phyloP scores from a whole-genome alignment of 2,797 vertebrate genomes.

The Cirrhinus molitorella region DNA sequence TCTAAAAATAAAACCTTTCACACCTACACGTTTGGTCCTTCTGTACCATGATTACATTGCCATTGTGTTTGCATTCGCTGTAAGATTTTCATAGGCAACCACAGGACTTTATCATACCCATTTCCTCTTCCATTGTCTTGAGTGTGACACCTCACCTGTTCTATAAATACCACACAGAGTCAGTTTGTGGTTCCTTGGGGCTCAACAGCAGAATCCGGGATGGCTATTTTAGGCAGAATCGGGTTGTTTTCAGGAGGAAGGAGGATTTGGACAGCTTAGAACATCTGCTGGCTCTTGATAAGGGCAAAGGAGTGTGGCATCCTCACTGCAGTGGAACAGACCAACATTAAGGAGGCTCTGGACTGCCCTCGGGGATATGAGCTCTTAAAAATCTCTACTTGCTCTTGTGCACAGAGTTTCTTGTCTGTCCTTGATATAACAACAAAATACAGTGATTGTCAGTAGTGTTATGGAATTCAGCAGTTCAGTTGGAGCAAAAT shows the following conservation, averaged over 20 bases:
- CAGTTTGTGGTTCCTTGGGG: not conserved
- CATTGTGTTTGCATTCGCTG: conserved; percentile 24
- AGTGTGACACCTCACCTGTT: conserved; percentile 20
- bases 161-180: conserved; percentile 10
- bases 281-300: conserved; percentile 56
- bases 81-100: not conserved
- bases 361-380: conserved; percentile 6
- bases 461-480: not conserved
- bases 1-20: conserved; percentile 60
- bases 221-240: conserved; percentile 18
- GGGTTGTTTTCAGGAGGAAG: conserved; percentile 1
- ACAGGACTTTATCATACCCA: not conserved
- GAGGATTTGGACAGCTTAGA: conserved; percentile 39
- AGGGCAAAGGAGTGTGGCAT: conserved; percentile 28
- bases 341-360: conserved; percentile 16
- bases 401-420: not conserved
- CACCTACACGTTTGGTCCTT: conserved; percentile 51
- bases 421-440: conserved; percentile 1
- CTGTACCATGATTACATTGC: conserved; percentile 22
- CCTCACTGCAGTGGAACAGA: conserved; percentile 25
- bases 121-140: not conserved
- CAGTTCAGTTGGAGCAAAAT: not conserved
- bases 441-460: not conserved
- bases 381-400: conserved; percentile 8
- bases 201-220: conserved; percentile 7